phyloP scores from a whole-genome alignment of 1,140 invertebrate species.

The Elymnias hypermnestra region DNA sequence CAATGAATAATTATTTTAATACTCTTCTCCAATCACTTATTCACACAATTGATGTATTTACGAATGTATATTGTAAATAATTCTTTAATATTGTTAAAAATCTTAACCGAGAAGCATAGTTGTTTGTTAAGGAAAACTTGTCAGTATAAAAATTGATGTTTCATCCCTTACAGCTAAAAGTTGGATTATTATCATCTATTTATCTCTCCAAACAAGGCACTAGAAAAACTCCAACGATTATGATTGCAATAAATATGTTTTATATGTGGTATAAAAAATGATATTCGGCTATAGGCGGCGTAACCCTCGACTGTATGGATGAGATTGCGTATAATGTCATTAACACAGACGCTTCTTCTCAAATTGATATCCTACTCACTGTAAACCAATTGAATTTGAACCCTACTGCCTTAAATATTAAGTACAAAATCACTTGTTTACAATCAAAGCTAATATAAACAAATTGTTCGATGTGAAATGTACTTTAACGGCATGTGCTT shows the following conservation, averaged over 20 bases:
- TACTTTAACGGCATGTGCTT: slow-evolving; percentile 17
- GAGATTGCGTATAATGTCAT: slow-evolving; percentile 76
- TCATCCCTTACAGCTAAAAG: slow-evolving; percentile 19
- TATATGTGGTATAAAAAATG: slow-evolving; percentile 74
- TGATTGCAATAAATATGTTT: slow-evolving; percentile 75
- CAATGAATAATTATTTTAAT: no score
- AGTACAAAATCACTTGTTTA: slow-evolving; percentile 20
- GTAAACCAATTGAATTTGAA: slow-evolving; percentile 32
- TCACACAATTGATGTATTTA: no score
- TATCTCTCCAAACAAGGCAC: slow-evolving; percentile 56
- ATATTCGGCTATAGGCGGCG: slow-evolving; percentile 56
- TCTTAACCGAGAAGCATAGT: no score
- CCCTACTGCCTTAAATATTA: slow-evolving; percentile 23
- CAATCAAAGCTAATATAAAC: slow-evolving; percentile 25
- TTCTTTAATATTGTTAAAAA: no score
- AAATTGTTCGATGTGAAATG: slow-evolving; percentile 24
- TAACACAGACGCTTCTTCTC: slow-evolving; percentile 75
- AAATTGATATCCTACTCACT: slow-evolving; percentile 68
- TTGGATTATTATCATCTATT: slow-evolving; percentile 51
- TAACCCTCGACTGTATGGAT: slow-evolving; percentile 71
- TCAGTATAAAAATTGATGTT: slow-evolving; percentile 2
- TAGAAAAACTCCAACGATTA: slow-evolving; percentile 66
- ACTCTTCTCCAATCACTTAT: no score
- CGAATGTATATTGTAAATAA: no score
- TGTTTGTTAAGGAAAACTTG: neutral